A percentile compares a stretch with the other conserved stretches of the same genome.
These are phyloP conservation scores for Lucifuga dentata DNA, from an alignment of 2,113 vertebrate genomes.

Conservation along the genomic window DNA sequence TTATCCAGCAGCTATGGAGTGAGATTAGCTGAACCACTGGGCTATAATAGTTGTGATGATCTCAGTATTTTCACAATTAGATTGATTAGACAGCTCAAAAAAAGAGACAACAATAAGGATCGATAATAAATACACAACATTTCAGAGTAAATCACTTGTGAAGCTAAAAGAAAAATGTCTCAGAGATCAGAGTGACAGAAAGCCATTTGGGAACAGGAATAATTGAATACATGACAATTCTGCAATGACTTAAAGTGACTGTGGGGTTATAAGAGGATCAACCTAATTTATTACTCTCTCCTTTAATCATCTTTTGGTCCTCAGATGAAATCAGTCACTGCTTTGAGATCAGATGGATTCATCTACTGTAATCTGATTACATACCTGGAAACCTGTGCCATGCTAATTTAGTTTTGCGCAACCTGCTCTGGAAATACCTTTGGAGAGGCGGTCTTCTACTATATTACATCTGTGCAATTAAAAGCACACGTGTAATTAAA, in stretches of 20 bases:
- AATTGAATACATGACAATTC: constrained; percentile 10
- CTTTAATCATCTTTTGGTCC: neutral
- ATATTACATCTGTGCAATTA: neutral
- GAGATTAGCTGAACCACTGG: constrained; percentile 50
- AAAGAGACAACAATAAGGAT: constrained; percentile 51
- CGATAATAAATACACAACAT: constrained; percentile 36
- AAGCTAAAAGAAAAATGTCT: too few relatives aligned
- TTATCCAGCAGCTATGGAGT: constrained; percentile 41
- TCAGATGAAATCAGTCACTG: constrained; percentile 4
- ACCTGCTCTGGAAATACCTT: neutral
- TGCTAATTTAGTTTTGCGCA: neutral
- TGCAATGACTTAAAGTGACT: constrained; percentile 19
- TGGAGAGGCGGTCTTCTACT: neutral
- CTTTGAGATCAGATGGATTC: neutral
- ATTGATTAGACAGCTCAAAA: constrained; percentile 40
- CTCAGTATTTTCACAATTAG: constrained; percentile 53
- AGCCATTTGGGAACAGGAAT: constrained; percentile 1
- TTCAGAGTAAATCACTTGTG: constrained; percentile 41
- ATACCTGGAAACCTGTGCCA: neutral
- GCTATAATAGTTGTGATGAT: constrained; percentile 57
- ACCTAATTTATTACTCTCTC: constrained; percentile 32
- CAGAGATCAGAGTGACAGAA: constrained; percentile 15
- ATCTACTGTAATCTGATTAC: constrained; percentile 3
- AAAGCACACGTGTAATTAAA: neutral
- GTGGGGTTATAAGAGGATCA: constrained; percentile 18